These are phyloP conservation scores for Zeus faber DNA, from an alignment of 2,113 vertebrate species.

Conservation along the genomic window DNA sequence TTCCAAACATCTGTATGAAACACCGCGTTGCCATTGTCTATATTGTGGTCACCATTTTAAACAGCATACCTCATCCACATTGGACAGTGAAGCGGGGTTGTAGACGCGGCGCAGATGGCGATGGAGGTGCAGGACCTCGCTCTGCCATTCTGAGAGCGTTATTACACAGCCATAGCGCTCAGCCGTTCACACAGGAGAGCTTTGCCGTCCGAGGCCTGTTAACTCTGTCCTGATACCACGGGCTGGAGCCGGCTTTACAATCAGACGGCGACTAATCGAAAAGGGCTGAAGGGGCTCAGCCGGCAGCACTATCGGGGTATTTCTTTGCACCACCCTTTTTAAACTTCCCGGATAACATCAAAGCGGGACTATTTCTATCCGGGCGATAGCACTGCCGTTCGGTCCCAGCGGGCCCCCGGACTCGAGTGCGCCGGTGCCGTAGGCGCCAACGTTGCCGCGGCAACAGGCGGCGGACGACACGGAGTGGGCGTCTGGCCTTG, in stretches of 20 bases:
- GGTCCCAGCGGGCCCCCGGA: slow-evolving; percentile 28
- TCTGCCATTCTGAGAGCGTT: no score
- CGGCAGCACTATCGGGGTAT: no score
- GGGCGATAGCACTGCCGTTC: slow-evolving; percentile 41
- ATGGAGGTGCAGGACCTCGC: no score
- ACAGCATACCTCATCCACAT: no score
- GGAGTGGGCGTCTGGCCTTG: slow-evolving; percentile 52
- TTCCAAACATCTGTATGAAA: no score
- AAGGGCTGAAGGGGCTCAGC: slow-evolving; percentile 32
- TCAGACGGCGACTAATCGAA: slow-evolving; percentile 42
- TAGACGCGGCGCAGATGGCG: no score
- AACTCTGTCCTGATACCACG: slow-evolving; percentile 36
- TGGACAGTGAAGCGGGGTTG: no score
- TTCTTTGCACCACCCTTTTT: slow-evolving; percentile 44
- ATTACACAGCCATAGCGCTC: no score
- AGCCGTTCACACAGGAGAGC: no score
- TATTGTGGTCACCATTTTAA: no score
- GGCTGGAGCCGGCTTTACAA: slow-evolving; percentile 18
- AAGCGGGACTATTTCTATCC: slow-evolving; percentile 65
- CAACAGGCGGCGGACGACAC: slow-evolving; percentile 47
- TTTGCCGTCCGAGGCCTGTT: slow-evolving; percentile 5
- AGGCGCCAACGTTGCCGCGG: slow-evolving; percentile 39
- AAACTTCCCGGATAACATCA: slow-evolving; percentile 56
- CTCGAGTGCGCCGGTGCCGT: slow-evolving; percentile 51
- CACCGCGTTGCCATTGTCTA: no score